These are phyloP conservation scores for Acanthurus leucopareius DNA, from an alignment of 2,797 vertebrate species.

Conservation along the genomic window DNA sequence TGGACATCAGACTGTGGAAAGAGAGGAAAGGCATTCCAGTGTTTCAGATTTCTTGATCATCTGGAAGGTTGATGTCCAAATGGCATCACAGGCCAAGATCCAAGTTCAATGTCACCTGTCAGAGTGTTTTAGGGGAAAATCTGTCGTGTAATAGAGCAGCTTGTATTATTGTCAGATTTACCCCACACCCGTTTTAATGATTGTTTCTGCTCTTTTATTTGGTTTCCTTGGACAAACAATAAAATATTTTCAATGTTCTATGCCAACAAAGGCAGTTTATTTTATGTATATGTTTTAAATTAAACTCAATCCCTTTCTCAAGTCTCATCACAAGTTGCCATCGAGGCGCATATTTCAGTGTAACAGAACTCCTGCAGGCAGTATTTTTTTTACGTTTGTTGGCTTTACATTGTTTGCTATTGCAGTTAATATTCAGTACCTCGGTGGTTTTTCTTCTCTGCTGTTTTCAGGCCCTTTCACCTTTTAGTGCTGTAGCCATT, in stretches of 20 bases:
- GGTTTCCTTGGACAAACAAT: slow-evolving; percentile 6
- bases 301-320: background rate
- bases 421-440: background rate
- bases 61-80: slow-evolving; percentile 51
- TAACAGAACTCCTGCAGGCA: slow-evolving; percentile 21
- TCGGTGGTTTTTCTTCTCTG: background rate
- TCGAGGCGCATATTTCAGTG: slow-evolving; percentile 57
- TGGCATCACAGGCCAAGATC: slow-evolving; percentile 36
- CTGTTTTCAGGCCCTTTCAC: background rate
- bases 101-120: slow-evolving; percentile 29
- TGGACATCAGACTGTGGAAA: slow-evolving; percentile 10
- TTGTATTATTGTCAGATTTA: background rate
- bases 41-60: slow-evolving; percentile 27
- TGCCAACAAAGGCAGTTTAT: background rate
- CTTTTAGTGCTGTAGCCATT: slow-evolving; percentile 15
- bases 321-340: slow-evolving; percentile 10
- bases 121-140: slow-evolving; percentile 5
- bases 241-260: background rate
- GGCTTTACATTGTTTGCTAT: slow-evolving; percentile 5
- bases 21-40: slow-evolving; percentile 11
- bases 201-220: slow-evolving; percentile 9
- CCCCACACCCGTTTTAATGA: background rate
- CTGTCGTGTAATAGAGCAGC: background rate
- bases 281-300: background rate
- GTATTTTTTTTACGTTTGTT: slow-evolving; percentile 36